Evolutionary conservation across 2,113 vertebrate genomes (phyloP).

Genomic region (Salvelinus sp.): DNA sequence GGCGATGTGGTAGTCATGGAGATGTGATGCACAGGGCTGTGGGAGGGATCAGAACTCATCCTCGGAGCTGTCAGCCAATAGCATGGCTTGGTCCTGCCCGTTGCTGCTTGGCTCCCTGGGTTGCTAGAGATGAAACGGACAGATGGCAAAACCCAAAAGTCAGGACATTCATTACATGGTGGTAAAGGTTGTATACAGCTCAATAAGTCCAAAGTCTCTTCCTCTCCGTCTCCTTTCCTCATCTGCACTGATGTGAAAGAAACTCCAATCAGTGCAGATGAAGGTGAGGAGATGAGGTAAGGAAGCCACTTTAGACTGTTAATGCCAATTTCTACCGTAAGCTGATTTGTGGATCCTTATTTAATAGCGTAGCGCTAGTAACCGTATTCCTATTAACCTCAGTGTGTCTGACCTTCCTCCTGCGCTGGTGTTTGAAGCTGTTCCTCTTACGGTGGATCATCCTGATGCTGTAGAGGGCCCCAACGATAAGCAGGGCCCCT

Average conservation of each 20-base stretch:
- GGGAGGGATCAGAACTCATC: constrained; percentile 87
- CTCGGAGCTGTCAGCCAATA: constrained; percentile 96
- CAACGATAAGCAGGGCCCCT: constrained; percentile 91
- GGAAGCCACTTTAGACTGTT: neutral
- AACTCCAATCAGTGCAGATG: too few species aligned
- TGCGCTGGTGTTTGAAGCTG: constrained; percentile 91
- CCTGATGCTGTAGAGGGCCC: constrained; percentile 93
- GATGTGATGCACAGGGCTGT: constrained; percentile 34
- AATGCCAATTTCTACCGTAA: neutral
- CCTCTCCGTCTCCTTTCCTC: too few species aligned
- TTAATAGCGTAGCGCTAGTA: neutral
- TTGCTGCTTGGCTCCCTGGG: constrained; percentile 85
- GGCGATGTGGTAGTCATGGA: constrained; percentile 54
- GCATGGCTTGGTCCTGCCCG: constrained; percentile 95
- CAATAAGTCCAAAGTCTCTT: too few species aligned
- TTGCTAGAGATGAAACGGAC: constrained; percentile 74
- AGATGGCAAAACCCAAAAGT: constrained; percentile 11
- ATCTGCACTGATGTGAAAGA: too few species aligned
- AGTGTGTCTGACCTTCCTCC: constrained; percentile 85
- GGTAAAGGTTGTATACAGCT: neutral
- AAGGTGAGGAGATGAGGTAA: too few species aligned
- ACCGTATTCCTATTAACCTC: constrained; percentile 48
- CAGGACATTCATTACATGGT: neutral
- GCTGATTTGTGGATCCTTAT: neutral
- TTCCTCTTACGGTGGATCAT: constrained; percentile 89